Evolutionary conservation across 2,113 vertebrate species (phyloP).

Genomic region (Planiliza haematocheilus): DNA sequence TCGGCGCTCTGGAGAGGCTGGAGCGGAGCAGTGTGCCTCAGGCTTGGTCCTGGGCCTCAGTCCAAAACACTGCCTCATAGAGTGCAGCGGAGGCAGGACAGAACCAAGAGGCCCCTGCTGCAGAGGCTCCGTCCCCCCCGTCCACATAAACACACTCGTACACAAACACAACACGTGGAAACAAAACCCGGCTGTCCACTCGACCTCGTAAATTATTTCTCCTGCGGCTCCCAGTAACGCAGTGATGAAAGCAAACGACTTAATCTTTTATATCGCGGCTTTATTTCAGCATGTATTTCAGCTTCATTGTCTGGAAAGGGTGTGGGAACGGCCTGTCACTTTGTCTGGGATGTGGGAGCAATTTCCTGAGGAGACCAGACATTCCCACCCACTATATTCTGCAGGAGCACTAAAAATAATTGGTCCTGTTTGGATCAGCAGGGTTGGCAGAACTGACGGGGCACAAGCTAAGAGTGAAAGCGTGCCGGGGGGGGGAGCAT

Average conservation of each 20-base stretch:
- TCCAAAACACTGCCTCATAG: constrained; percentile 84
- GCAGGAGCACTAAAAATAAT: constrained; percentile 71
- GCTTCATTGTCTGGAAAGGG: constrained; percentile 52
- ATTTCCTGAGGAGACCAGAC: constrained; percentile 76
- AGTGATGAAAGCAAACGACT: neutral
- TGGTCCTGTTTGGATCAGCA: constrained; percentile 38
- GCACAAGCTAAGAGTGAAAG: constrained; percentile 49
- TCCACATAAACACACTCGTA: constrained; percentile 56
- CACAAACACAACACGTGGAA: constrained; percentile 39
- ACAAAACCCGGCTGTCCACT: constrained; percentile 26
- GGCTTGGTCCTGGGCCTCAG: constrained; percentile 83
- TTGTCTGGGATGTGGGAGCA: constrained; percentile 60
- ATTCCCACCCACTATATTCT: constrained; percentile 68
- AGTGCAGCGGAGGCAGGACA: constrained; percentile 75
- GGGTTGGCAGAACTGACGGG: constrained; percentile 23
- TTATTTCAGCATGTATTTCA: constrained; percentile 21
- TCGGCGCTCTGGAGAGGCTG: constrained; percentile 74
- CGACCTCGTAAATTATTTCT: constrained; percentile 51
- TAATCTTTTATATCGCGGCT: constrained; percentile 15
- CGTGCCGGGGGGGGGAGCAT: too few relatives aligned
- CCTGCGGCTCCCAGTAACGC: constrained; percentile 21
- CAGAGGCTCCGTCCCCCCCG: constrained; percentile 46
- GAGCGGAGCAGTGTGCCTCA: constrained; percentile 76
- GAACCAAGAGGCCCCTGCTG: constrained; percentile 58
- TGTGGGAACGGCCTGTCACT: constrained; percentile 46